These are phyloP conservation scores for Onychomys leucogaster DNA, from an alignment of 2,797 vertebrate genomes.

Conservation along the genomic window DNA sequence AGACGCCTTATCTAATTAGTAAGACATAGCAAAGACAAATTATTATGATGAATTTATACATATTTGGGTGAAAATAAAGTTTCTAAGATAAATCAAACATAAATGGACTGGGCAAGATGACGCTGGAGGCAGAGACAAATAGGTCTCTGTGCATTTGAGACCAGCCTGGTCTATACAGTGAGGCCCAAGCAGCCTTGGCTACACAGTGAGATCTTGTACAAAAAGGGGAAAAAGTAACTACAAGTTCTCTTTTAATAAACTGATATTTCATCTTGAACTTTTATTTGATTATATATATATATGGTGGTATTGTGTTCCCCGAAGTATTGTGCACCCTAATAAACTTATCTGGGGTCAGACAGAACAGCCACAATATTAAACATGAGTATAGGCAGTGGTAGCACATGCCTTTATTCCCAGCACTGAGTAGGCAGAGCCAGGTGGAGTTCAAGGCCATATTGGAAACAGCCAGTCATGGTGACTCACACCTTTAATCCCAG, in stretches of 20 bases:
- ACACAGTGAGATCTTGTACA: not conserved
- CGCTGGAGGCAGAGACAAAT: not conserved
- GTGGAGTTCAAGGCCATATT: too few relatives aligned
- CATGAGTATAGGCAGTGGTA: too few relatives aligned
- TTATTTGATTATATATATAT: not conserved
- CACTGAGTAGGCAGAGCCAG: too few relatives aligned
- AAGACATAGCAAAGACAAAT: not conserved
- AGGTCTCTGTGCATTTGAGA: not conserved
- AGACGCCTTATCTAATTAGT: conserved; percentile 46
- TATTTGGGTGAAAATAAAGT: not conserved
- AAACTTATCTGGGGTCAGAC: too few relatives aligned
- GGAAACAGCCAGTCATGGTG: too few relatives aligned
- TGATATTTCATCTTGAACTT: not conserved
- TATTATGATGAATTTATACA: not conserved
- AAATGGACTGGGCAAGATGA: not conserved
- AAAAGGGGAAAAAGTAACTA: not conserved
- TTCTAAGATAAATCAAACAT: not conserved
- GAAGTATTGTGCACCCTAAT: too few relatives aligned
- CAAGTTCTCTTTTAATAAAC: conserved; percentile 7
- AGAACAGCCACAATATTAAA: too few relatives aligned
- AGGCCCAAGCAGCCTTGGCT: not conserved
- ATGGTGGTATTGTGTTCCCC: too few relatives aligned
- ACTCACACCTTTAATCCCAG: too few relatives aligned
- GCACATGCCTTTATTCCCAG: too few relatives aligned
- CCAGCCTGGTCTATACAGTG: not conserved